Evolutionary conservation across 2,113 vertebrate genomes (phyloP).

Genomic region (Falcunculus frontatus): DNA sequence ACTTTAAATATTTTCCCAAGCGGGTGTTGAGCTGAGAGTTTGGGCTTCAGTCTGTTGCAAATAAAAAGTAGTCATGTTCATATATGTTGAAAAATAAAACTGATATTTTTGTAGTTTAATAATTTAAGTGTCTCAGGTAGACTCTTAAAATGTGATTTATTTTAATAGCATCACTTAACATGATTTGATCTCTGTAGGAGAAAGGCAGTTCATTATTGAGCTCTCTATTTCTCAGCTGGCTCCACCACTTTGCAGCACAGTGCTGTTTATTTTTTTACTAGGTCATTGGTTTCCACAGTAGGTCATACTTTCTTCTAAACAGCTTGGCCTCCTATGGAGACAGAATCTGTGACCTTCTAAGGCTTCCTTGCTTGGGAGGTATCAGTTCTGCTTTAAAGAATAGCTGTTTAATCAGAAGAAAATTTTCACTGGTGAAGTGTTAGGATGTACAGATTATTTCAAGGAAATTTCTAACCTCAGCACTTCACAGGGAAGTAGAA

Average conservation of each 20-base stretch:
- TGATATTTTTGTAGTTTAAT: background rate
- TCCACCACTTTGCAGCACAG: background rate
- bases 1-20: background rate
- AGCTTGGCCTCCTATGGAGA: constrained; percentile 17
- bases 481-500: background rate
- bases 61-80: background rate
- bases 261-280: constrained; percentile 16
- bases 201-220: constrained; percentile 27
- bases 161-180: constrained; percentile 29
- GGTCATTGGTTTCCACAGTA: constrained; percentile 12
- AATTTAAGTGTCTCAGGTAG: background rate
- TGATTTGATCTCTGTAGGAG: constrained; percentile 42
- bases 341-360: constrained; percentile 40
- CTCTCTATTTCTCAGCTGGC: constrained; percentile 9
- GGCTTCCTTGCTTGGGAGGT: background rate
- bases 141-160: constrained; percentile 5
- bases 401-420: constrained; percentile 21
- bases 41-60: background rate
- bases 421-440: background rate
- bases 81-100: background rate
- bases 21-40: background rate
- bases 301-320: constrained; percentile 40
- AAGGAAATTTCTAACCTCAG: background rate
- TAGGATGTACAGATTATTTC: background rate
- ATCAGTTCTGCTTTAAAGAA: background rate